Evolutionary conservation across 2,888 invertebrate species (phyloP).

Genomic region (Steinernema scapterisci): DNA sequence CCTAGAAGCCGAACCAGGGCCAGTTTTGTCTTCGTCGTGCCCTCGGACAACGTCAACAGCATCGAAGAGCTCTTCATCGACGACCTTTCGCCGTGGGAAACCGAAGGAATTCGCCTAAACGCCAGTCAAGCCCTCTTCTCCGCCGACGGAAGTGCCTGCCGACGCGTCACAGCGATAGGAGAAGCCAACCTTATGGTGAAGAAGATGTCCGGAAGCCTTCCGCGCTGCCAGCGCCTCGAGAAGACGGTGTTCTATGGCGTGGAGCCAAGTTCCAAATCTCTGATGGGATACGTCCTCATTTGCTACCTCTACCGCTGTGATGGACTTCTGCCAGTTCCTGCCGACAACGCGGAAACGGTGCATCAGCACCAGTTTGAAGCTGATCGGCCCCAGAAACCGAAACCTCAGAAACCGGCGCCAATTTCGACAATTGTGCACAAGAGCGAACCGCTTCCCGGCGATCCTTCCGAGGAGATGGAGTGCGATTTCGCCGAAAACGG

Average conservation of each 20-base stretch:
- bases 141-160: slow-evolving; percentile 9
- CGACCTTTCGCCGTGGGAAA: slow-evolving; percentile 12
- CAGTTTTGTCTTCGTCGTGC: slow-evolving; percentile 20
- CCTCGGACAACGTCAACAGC: slow-evolving; percentile 6
- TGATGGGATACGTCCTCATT: background rate
- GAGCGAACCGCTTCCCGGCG: background rate
- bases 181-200: slow-evolving; percentile 22
- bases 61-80: slow-evolving; percentile 13
- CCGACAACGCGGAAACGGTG: background rate
- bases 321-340: background rate
- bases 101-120: slow-evolving; percentile 14
- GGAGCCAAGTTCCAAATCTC: background rate
- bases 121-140: slow-evolving; percentile 11
- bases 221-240: slow-evolving; percentile 22
- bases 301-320: slow-evolving; percentile 1
- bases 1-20: slow-evolving; percentile 5
- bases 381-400: background rate
- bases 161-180: background rate
- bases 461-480: background rate
- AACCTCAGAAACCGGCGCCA: background rate
- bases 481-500: background rate
- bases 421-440: slow-evolving; percentile 1
- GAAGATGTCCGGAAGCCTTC: background rate
- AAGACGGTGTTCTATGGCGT: slow-evolving; percentile 19
- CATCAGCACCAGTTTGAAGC: background rate